Evolutionary conservation across 2,113 vertebrate species (phyloP).

Genomic region (Sceloporus undulatus): DNA sequence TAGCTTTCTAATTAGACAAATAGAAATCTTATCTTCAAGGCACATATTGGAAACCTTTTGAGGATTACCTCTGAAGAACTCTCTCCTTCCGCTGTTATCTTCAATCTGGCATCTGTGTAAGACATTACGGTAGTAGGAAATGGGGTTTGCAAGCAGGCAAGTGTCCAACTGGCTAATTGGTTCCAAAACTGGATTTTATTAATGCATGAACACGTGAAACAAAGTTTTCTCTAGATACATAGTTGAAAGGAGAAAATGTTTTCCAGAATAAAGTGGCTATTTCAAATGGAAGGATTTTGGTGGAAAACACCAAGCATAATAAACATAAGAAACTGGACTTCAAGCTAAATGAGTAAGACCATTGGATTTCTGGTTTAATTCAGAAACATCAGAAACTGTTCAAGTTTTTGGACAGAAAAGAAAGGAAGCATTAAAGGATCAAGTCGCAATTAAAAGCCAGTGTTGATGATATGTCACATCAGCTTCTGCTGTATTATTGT

Average conservation of each 20-base stretch:
- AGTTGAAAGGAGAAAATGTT: conserved; percentile 37
- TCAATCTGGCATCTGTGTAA: conserved; percentile 4
- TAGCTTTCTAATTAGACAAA: not conserved
- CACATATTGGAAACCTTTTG: not conserved
- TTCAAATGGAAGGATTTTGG: conserved; percentile 12
- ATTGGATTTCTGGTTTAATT: not conserved
- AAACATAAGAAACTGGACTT: not conserved
- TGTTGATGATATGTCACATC: not conserved
- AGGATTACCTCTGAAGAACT: not conserved
- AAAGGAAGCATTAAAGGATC: conserved; percentile 14
- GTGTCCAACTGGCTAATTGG: conserved; percentile 17
- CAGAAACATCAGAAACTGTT: not conserved
- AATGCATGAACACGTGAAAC: conserved; percentile 35
- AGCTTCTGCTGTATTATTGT: not conserved
- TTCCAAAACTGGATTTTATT: conserved; percentile 48
- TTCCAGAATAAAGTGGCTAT: conserved; percentile 12
- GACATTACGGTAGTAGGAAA: conserved; percentile 3
- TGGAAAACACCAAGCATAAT: not conserved
- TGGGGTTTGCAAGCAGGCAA: not conserved
- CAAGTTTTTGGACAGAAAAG: not conserved
- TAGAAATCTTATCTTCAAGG: not conserved
- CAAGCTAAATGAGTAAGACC: conserved; percentile 1
- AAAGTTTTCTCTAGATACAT: conserved; percentile 4
- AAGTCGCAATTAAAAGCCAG: not conserved
- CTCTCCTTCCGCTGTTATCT: not conserved